These are phyloP conservation scores for Actinemys pallida DNA, from an alignment of 2,113 vertebrate species.

Conservation along the genomic window DNA sequence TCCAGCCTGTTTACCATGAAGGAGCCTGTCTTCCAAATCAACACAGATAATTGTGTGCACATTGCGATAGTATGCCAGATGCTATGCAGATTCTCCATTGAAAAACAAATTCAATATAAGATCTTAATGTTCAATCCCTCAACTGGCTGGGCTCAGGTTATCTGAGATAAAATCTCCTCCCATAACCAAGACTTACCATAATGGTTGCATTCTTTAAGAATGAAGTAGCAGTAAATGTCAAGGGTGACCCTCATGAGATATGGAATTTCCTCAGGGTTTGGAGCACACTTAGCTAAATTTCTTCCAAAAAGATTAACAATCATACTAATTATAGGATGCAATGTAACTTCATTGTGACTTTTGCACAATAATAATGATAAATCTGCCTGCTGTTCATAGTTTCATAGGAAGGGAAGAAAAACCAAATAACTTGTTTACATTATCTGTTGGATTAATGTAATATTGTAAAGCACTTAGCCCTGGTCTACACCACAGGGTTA, in stretches of 20 bases:
- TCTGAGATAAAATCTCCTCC: not conserved
- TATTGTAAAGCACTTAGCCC: not conserved
- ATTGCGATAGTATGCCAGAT: not conserved
- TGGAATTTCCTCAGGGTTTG: not conserved
- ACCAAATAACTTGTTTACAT: not conserved
- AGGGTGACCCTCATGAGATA: not conserved
- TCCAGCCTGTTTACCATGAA: constrained; percentile 24
- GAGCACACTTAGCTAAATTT: not conserved
- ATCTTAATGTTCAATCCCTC: not conserved
- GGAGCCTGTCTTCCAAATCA: not conserved
- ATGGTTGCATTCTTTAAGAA: not conserved
- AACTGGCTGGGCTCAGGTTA: not conserved
- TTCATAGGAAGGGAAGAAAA: not conserved
- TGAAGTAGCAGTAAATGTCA: not conserved
- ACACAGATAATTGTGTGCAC: not conserved
- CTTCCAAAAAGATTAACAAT: not conserved
- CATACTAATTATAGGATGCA: not conserved
- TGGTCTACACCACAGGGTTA: too few relatives aligned
- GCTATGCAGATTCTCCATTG: not conserved
- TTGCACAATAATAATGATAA: not conserved
- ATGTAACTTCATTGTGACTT: not conserved
- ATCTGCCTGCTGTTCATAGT: not conserved
- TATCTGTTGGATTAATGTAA: not conserved
- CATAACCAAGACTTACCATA: not conserved
- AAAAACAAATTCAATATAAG: not conserved